Evolutionary conservation across 2,888 invertebrate species (phyloP), one percentile per base, ranked within the genome.

Genomic region (Ischnus inquisitorius): DNA sequence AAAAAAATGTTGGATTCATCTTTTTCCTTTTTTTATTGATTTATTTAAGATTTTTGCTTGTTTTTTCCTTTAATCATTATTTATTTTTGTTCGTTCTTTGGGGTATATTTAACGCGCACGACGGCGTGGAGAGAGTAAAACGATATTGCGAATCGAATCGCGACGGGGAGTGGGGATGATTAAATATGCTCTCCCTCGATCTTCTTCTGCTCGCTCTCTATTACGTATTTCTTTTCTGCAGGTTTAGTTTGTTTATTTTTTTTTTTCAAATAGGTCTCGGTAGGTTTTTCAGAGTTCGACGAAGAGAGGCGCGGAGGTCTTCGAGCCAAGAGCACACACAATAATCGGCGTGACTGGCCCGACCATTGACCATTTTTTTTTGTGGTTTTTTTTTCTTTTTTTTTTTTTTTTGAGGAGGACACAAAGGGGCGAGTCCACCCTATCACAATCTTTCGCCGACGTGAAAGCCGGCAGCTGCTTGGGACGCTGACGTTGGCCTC

Each of bases 381-480:
- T 87, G n/a, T 85, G 84, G 48, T 54, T 46, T n/a, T 1, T 43
- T 25, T 54, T 84, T 76, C 68, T 22, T 14, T 4, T 57, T 57
- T 25, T 22, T 57, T 57, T n/a, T 28, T 57, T 57, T 84, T 77
- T 74, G 80, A 84, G 80, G 77, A 84, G 81, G 85, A 82, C 71
- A 85, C 72, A 78, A 34, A 86, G 82, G 85, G 85, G 87, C 88
- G 87, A 82, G 89, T 87, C 88, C 91, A 91, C 93, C 90, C 92
- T 93, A 93, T 93, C 93, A 93, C 93, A 93, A 92, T 93, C 91
- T 92, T 91, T 86, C 91, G 90, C 88, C 85, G 87, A 87, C 89
- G 87, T 87, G 85, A 88, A 86, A 88, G 88, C 86, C 87, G 80
- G 68, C 84, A 74, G 72, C 77, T 78, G 22, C 62, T 72, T 76